Evolutionary conservation across 1,140 invertebrate species (phyloP), one percentile per base, ranked within the genome.

Genomic region (Drosophila subobscura): DNA sequence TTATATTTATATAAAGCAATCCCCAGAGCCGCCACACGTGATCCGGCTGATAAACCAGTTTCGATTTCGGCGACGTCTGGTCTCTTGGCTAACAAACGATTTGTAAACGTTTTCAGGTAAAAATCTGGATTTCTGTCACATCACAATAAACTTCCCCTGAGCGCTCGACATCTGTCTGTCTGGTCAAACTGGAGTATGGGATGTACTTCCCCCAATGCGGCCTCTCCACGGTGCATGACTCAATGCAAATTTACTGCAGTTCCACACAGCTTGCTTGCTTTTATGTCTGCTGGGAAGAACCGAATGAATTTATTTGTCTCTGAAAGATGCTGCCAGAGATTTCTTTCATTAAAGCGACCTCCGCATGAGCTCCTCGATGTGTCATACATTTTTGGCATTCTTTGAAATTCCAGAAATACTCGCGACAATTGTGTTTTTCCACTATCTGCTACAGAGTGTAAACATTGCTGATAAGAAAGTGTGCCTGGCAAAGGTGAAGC

Each of bases 1-100:
- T 37, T 51, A 72, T 49, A 51, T 29, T 1, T 14, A 7, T 29
- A 53, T 14, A 61, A 45, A 20, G 61, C 57, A 65, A 65, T 40
- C 64, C 54, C 65, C 65, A 42, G 33, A 68, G 25, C 37, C 33
- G 20, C n/a, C 14, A 14, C 33, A 56, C 58, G 58, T 71, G 67
- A 71, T 71, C 47, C 47, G 45, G 45, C 54, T 59, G 29, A 20
- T 59, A 71, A 71, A 71, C 67, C 67, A 71, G 67, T 71, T 71
- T 33, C 27, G 4, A 51, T 51, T 71, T 71, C 40, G 65, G 53
- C 8, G 16, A 16, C 45, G 10, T 16, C 37, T 56, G 50, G 33
- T 25, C 66, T 68, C 64, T 68, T 70, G 67, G 67, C 37, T 61
- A 72, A 72, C 45, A 72, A 44, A 53, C 47, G 37, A 33, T 68